Conservation (phyloP, 2,797 vertebrate genomes). For the Silurus lanzhouensis region DNA sequence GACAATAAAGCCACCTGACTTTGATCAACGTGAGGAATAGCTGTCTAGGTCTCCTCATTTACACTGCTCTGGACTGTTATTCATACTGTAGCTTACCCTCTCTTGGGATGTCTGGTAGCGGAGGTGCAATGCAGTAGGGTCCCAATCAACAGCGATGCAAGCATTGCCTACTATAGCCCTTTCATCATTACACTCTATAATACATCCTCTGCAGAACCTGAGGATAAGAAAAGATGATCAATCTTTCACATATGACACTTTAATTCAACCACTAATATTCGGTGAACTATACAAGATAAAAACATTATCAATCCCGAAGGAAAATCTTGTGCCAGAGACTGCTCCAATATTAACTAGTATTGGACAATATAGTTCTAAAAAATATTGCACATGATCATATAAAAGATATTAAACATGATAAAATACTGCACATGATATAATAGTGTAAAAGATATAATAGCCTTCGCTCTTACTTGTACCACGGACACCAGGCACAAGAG, state of each 20-base stretch:
- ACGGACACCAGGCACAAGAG: conserved; percentile 95
- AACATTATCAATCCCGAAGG: too few relatives aligned
- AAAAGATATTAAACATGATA: too few relatives aligned
- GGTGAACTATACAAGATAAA: not conserved
- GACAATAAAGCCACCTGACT: not conserved
- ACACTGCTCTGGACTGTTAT: not conserved
- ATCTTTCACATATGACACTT: not conserved
- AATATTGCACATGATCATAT: too few relatives aligned
- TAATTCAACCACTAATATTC: not conserved
- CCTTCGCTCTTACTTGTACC: conserved; percentile 88
- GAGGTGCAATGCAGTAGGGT: conserved; percentile 95
- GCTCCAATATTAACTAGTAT: too few relatives aligned
- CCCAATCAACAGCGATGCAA: conserved; percentile 98
- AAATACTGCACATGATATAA: too few relatives aligned
- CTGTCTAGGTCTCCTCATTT: not conserved
- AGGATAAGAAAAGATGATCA: not conserved
- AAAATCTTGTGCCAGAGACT: too few relatives aligned
- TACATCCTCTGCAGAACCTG: conserved; percentile 96
- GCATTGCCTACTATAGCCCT: conserved; percentile 88
- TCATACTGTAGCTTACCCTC: conserved; percentile 76
- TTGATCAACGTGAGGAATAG: not conserved
- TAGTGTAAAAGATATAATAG: not conserved
- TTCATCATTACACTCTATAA: conserved; percentile 89
- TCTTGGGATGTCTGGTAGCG: conserved; percentile 99
- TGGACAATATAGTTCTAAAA: too few relatives aligned